These are phyloP conservation scores for Latrodectus geometricus DNA, from an alignment of 1,140 invertebrate genomes.

Conservation along the genomic window DNA sequence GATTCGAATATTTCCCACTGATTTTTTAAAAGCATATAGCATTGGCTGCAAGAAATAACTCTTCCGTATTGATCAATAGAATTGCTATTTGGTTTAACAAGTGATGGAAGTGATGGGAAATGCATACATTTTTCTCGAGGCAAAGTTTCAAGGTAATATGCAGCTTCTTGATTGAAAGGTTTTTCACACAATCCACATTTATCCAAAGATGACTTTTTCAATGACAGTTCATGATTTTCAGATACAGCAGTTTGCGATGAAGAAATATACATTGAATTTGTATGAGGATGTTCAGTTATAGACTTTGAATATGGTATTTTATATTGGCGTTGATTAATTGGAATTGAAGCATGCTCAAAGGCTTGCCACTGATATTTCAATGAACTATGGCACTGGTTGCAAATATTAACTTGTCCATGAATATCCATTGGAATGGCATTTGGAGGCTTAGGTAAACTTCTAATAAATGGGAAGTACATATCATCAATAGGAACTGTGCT, in stretches of 20 bases:
- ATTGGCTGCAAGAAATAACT: constrained; percentile 84
- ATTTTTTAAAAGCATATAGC: constrained; percentile 82
- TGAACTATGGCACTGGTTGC: constrained; percentile 83
- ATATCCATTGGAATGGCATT: constrained; percentile 73
- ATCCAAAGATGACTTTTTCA: constrained; percentile 4
- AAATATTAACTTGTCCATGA: constrained; percentile 83
- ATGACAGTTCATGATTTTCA: not conserved
- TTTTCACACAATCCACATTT: constrained; percentile 50
- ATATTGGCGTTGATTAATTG: constrained; percentile 78
- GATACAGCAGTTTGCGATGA: not conserved
- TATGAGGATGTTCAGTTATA: not conserved
- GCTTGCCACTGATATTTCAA: constrained; percentile 88
- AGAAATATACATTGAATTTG: not conserved
- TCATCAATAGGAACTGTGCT: constrained; percentile 65
- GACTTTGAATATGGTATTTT: constrained; percentile 54
- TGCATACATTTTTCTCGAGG: constrained; percentile 72
- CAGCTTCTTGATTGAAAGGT: constrained; percentile 28
- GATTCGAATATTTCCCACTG: constrained; percentile 91
- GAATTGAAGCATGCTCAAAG: constrained; percentile 84
- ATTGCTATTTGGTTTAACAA: constrained; percentile 74
- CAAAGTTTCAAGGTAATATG: constrained; percentile 39
- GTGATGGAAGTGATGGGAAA: constrained; percentile 85
- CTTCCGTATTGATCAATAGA: constrained; percentile 76
- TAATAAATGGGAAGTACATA: constrained; percentile 89
- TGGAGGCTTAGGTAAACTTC: constrained; percentile 74